Conservation (phyloP, 2,113 vertebrate species). For the Albula goreensis region DNA sequence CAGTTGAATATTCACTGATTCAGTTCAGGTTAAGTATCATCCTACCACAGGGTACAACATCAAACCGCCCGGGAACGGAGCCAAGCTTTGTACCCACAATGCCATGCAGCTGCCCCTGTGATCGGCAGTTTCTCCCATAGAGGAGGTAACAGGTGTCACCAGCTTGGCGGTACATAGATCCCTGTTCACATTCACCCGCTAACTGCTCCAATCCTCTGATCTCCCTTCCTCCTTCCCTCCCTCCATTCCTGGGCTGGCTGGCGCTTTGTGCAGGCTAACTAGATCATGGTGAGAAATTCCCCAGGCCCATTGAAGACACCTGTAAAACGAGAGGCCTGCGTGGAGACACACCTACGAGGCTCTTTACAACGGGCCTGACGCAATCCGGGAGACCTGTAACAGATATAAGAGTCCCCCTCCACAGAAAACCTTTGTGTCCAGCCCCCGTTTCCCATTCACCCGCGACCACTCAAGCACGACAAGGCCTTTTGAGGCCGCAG, state of each 20-base stretch:
- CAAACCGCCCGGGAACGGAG: no score
- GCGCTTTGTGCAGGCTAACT: slow-evolving; percentile 61
- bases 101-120: no score
- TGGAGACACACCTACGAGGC: slow-evolving; percentile 34
- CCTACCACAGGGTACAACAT: no score
- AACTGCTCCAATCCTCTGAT: neutral
- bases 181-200: neutral
- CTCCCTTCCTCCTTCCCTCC: slow-evolving; percentile 28
- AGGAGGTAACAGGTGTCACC: no score
- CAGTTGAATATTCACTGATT: no score
- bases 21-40: no score
- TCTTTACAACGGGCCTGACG: slow-evolving; percentile 57
- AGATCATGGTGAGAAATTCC: slow-evolving; percentile 64
- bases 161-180: neutral
- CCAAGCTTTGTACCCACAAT: no score
- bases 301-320: slow-evolving; percentile 54
- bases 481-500: neutral
- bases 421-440: slow-evolving; percentile 49
- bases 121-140: no score
- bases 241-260: slow-evolving; percentile 37
- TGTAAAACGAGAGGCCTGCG: slow-evolving; percentile 60
- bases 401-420: slow-evolving; percentile 41
- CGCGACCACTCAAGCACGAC: slow-evolving; percentile 26
- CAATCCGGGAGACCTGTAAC: slow-evolving; percentile 45
- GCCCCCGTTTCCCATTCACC: slow-evolving; percentile 35